Conservation (phyloP, 2,888 invertebrate species). For the Leptinotarsa tumamoca region DNA sequence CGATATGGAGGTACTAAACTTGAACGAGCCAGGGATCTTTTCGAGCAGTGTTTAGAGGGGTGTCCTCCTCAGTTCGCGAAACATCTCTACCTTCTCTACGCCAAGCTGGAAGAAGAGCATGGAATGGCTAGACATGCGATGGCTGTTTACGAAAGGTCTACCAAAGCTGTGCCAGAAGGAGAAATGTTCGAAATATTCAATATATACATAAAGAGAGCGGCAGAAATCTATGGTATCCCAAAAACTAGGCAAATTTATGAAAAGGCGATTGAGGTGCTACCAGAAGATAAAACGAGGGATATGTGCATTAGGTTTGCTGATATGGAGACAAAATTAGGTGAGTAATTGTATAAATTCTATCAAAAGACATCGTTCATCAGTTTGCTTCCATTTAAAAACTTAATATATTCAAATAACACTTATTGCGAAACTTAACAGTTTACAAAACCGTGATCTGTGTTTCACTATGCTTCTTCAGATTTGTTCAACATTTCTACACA, state of each 20-base stretch:
- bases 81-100: constrained; percentile 93
- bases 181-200: constrained; percentile 99
- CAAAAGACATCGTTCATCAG: background rate
- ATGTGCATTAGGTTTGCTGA: constrained; percentile 98
- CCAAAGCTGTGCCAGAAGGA: constrained; percentile 89
- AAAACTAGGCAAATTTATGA: constrained; percentile 98
- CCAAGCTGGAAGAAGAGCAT: constrained; percentile 98
- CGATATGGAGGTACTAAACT: constrained; percentile 96
- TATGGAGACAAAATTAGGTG: constrained; percentile 97
- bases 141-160: constrained; percentile 98
- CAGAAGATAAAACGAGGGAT: constrained; percentile 90
- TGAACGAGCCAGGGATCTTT: constrained; percentile 96
- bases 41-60: constrained; percentile 97
- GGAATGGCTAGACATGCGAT: constrained; percentile 98
- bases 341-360: constrained; percentile 61
- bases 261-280: constrained; percentile 93
- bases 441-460: too few relatives aligned
- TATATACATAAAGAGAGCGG: constrained; percentile 97
- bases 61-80: constrained; percentile 98
- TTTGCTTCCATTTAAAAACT: too few relatives aligned
- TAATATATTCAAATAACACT: constrained; percentile 89
- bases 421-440: too few relatives aligned
- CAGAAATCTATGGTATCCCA: constrained; percentile 97
- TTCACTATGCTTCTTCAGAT: too few relatives aligned
- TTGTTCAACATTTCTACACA: too few relatives aligned